Evolutionary conservation across 2,888 invertebrate genomes (phyloP), one percentile per base, ranked within the genome.

Genomic region (Apodemia hepburni): DNA sequence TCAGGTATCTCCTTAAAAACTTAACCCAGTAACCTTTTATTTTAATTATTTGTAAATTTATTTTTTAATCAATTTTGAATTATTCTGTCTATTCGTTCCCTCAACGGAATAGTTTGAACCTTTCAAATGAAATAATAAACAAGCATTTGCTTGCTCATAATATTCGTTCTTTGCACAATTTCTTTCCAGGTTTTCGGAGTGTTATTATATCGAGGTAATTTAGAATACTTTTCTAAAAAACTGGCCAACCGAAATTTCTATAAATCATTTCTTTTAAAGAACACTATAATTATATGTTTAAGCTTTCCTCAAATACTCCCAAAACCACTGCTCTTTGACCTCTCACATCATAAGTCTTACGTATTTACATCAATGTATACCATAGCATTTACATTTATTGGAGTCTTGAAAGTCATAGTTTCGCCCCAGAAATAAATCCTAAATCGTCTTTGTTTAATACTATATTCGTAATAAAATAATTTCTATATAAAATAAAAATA

Each of bases 381-480:
- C 54, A 54, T 22, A 22, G 27, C 54, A 54, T 22, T 54, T 42
- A 54, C 18, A 54, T 22, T 18, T 18, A 54, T 12, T 27, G 54
- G 27, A 54, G 27, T 22, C 22, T 42, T 54, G 54, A 54, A 54
- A 22, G 45, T 62, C 65, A 47, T 63, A 61, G 63, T 65, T 59
- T 70, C 68, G 67, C 69, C 72, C 71, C 66, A 66, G 71, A 81
- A 79, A 78, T 76, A 78, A 73, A 72, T 75, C 76, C 78, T 81
- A 79, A 79, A 70, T 70, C 72, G 69, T 74, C 76, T 78, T 80
- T 77, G 76, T 73, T 42, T 78, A 82, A 83, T 80, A 82, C 84
- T 84, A 82, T 79, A 76, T 75, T 76, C 72, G 76, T 78, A 77
- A 78, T 78, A 85, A 88, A 87, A 87, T 87, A 86, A 85, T 78